Base-by-base conservation (phyloP, 2,113 vertebrate species). In the Tragulus kanchil region DNA sequence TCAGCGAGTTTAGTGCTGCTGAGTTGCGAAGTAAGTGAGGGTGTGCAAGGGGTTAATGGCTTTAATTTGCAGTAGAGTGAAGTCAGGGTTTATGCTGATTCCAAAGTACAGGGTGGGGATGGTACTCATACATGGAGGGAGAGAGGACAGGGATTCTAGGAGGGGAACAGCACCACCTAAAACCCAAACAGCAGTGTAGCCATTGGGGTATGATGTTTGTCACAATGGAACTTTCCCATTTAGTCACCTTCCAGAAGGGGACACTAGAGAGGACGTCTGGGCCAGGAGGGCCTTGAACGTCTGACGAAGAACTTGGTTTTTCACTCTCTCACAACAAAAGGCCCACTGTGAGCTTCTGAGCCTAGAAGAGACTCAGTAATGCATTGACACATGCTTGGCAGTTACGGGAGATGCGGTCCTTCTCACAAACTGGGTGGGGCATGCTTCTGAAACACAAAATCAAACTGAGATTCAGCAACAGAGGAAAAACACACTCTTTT, bases 281-380 rank as follows among this genome's bases (percentile, higher is more conserved):
- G n/a, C 45, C 42, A 50, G 45, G 64, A 79, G 42, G 16, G 21
- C 73, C 82, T 85, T 93, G 56, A 8, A 84, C 61, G 23, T 91
- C 77, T 78, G 86, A 75, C 45, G 86, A 87, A 97, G 67, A 88
- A 59, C 26, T 54, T 92, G 61, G 58, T 50, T 86, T 94, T 95
- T 82, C 62, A 36, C 64, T 94, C 78, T 86, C 85, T 62, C 85
- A 96, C 64, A 50, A 73, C 36, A 85, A 93, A 94, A 92, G n/a
- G 83, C 75, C 81, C 61, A 78, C 16, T 13, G 3, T 64, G 85
- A 62, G 26, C 54, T 83, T 97, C 92, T 58, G 17, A 97, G 79
- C 45, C 69, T 48, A 73, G 48, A 88, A 78, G 19, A 1, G 31
- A 75, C 36, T 71, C 9, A 48, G 13, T 31, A 50, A 77, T 67